Percentiles rank a stretch among this genome's conserved stretches.
phyloP scores from a whole-genome alignment of 2,888 invertebrate genomes.

The Monochamus alternatus region DNA sequence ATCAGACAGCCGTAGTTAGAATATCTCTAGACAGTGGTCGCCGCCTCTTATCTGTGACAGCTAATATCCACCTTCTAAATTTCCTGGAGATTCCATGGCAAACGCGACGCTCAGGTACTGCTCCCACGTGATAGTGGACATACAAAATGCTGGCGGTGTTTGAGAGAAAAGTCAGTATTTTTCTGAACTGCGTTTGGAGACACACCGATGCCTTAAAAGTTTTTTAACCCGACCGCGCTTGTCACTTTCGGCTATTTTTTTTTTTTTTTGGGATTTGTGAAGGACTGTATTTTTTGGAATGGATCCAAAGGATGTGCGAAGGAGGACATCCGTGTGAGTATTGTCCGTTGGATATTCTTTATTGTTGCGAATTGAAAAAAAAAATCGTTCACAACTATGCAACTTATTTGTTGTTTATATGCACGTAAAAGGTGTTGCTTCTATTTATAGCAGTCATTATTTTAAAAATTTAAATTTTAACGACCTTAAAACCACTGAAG shows the following conservation, averaged over 20 bases:
- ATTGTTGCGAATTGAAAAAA: not conserved
- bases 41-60: too few species aligned
- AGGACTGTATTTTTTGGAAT: not conserved
- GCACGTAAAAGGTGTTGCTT: too few species aligned
- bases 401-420: not conserved
- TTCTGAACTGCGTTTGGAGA: not conserved
- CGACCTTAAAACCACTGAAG: too few species aligned
- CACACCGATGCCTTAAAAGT: too few species aligned
- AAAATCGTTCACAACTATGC: too few species aligned
- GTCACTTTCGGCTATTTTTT: not conserved
- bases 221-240: too few species aligned
- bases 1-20: too few species aligned
- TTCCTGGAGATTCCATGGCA: constrained; percentile 5
- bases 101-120: not conserved
- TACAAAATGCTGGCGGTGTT: not conserved
- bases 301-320: constrained; percentile 15
- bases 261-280: not conserved
- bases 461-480: too few species aligned
- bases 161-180: constrained; percentile 8
- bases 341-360: not conserved
- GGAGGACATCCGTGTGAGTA: constrained; percentile 23
- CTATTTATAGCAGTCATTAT: too few species aligned
- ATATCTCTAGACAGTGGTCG: too few species aligned
- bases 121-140: not conserved
- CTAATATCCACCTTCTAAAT: not conserved